A percentile compares a stretch with the other conserved stretches of the same genome.
phyloP scores from a whole-genome alignment of 2,888 invertebrate genomes.

The Plutella xylostella region DNA sequence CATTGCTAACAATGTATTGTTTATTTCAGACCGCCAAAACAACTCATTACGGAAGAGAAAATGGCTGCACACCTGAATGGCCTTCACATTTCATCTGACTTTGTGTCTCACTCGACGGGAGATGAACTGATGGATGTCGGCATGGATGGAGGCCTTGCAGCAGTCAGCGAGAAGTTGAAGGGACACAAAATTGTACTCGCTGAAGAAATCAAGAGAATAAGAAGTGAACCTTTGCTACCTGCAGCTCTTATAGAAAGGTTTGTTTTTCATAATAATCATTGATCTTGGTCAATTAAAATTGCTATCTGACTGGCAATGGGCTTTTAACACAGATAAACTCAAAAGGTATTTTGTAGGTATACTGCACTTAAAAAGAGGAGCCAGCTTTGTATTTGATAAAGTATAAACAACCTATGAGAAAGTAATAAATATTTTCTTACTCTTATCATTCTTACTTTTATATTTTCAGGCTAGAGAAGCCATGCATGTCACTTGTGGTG shows the following conservation, averaged over 20 bases:
- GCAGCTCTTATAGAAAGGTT: slow-evolving; percentile 72
- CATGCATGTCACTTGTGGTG: slow-evolving; percentile 82
- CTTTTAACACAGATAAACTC: too few species aligned
- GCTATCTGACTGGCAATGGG: too few species aligned
- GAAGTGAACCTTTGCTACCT: slow-evolving; percentile 76
- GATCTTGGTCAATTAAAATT: too few species aligned
- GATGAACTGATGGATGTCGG: slow-evolving; percentile 45
- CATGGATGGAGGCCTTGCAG: slow-evolving; percentile 27
- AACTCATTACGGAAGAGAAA: slow-evolving; percentile 85
- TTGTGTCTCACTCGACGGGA: slow-evolving; percentile 34
- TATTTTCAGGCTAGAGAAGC: slow-evolving; percentile 71
- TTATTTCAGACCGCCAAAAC: slow-evolving; percentile 71
- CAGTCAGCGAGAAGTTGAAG: slow-evolving; percentile 38
- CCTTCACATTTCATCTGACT: slow-evolving; percentile 75
- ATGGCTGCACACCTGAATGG: slow-evolving; percentile 85
- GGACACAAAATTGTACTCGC: slow-evolving; percentile 73
- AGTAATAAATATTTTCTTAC: too few species aligned
- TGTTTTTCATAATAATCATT: too few species aligned
- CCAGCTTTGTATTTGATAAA: background rate
- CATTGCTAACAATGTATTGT: background rate
- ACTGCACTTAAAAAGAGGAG: background rate
- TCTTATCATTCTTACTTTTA: too few species aligned
- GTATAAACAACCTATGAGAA: too few species aligned
- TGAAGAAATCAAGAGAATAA: slow-evolving; percentile 76
- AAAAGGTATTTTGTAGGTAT: too few species aligned